These are phyloP conservation scores for Agriopis aurantiaria DNA, from an alignment of 2,888 invertebrate species.

Conservation along the genomic window DNA sequence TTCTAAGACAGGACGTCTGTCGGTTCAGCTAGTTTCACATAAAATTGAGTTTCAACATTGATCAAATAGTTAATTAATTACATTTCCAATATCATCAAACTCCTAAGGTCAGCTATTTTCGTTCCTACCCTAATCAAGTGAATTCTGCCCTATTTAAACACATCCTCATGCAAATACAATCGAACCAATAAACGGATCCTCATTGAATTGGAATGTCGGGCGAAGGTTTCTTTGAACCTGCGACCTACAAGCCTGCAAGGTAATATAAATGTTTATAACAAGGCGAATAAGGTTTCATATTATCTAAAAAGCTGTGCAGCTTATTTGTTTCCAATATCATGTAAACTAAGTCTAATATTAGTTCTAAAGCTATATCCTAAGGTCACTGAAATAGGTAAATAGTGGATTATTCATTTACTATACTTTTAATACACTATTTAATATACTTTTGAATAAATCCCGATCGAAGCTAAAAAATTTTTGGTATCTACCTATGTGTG, in stretches of 20 bases:
- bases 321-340: neutral
- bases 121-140: conserved; percentile 7
- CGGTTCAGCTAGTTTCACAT: neutral
- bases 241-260: neutral
- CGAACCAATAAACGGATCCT: conserved; percentile 25
- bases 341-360: too few relatives aligned
- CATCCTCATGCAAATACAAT: conserved; percentile 32
- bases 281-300: neutral
- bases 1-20: too few relatives aligned
- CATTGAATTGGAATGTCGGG: conserved; percentile 30
- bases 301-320: neutral
- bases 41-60: neutral
- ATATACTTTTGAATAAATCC: too few relatives aligned
- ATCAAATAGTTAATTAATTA: too few relatives aligned
- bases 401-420: too few relatives aligned
- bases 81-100: neutral
- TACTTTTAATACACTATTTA: too few relatives aligned
- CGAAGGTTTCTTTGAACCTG: conserved; percentile 23
- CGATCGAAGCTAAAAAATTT: too few relatives aligned
- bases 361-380: too few relatives aligned
- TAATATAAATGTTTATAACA: neutral
- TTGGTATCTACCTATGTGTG: too few relatives aligned
- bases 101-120: conserved; percentile 6
- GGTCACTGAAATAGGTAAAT: too few relatives aligned
- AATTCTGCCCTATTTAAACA: conserved; percentile 18